These are phyloP conservation scores for Brachypteracias leptosomus DNA, from an alignment of 2,113 vertebrate species.

Conservation along the genomic window DNA sequence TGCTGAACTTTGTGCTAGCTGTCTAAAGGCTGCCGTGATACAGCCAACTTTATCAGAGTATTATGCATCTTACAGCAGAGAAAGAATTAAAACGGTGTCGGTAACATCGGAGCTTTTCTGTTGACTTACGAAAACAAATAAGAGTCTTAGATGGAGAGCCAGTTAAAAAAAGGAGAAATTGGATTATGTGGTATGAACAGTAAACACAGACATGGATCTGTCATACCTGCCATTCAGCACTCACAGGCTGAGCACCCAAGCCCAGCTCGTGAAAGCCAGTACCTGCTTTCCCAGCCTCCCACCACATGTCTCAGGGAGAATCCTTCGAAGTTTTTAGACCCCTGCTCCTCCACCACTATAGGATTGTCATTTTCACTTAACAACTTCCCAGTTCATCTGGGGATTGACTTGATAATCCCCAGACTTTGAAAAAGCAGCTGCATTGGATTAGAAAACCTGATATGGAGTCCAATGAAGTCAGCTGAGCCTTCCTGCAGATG, in stretches of 20 bases:
- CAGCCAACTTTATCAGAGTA: neutral
- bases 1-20: neutral
- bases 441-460: constrained; percentile 54
- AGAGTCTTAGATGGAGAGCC: neutral
- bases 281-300: neutral
- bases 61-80: neutral
- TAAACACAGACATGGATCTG: neutral
- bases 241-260: neutral
- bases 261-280: neutral
- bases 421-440: constrained; percentile 64
- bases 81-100: neutral
- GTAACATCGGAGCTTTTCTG: neutral
- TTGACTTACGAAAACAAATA: neutral
- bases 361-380: constrained; percentile 32
- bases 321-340: neutral
- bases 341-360: neutral
- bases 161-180: neutral
- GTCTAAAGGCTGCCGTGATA: neutral
- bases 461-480: constrained; percentile 52
- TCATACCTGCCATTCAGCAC: neutral
- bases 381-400: constrained; percentile 39
- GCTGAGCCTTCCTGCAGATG: neutral
- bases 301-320: neutral
- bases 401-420: constrained; percentile 53
- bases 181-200: neutral